Evolutionary conservation across 2,113 vertebrate genomes (phyloP), one percentile per base, ranked within the genome.

Genomic region (Cryptotis parvus): DNA sequence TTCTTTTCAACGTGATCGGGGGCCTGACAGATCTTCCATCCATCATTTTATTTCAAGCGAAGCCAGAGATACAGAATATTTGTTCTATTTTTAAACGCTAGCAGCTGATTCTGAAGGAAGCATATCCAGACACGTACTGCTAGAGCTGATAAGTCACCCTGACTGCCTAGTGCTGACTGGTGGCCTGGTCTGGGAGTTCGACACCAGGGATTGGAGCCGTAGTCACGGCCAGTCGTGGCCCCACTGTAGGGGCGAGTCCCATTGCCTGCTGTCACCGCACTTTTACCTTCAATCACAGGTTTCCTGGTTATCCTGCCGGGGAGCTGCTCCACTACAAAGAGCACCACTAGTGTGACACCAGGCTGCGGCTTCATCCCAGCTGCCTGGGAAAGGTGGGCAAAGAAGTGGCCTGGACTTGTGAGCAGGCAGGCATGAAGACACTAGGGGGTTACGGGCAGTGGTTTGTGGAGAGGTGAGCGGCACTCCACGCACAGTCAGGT

Each of bases 71-170:
- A 84, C 0, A 79, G 27, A 82, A 39, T 76, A 75, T 15, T 84
- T 72, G 79, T 84, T 66, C n/a, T 93, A 1, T 61, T 68, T 88
- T 93, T 78, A 76, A 76, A 87, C 87, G 52, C 45, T 87, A 49
- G 7, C 52, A 49, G 75, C 10, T n/a, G 39, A 85, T 45, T 66
- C n/a, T 89, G 74, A 92, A 70, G 68, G 45, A 69, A 68, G 86
- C 41, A 70, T 27, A 63, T 2, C 68, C 33, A 33, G 20, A 68
- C 22, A 75, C 58, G 69, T 37, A 33, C 8, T 16, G 22, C 22
- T 10, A 39, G 45, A 49, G 65, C 52, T 84, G 84, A 63, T n/a
- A n/a, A n/a, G n/a, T n/a, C n/a, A n/a, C 43, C 85, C 55, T 84
- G 82, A 86, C 33, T 65, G 61, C 72, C 81, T 26, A 33, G 24